Base-by-base conservation (phyloP, 2,797 vertebrate genomes). In the Neosilurus hyrtlii region DNA sequence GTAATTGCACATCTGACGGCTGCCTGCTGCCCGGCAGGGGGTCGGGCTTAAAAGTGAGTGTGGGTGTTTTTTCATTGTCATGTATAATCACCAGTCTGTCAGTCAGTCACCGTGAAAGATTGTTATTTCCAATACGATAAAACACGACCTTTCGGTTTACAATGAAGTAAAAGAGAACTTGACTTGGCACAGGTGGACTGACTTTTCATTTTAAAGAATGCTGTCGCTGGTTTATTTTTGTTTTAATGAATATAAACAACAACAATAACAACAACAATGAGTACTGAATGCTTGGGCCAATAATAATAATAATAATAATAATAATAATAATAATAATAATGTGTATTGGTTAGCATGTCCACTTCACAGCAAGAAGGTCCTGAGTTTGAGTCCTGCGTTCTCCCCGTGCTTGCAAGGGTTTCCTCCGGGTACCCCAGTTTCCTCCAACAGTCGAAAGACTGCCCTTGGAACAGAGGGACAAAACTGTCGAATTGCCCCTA, bases 1-100 rank as follows among this genome's bases (percentile, higher is more conserved):
- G 61, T 88, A 88, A 88, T 87, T 80, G 76, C 81, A 87, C 49
- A 51, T 82, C 79, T 76, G 70, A 83, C 81, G 72, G 61, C 84
- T 82, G 78, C 66, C 35, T 43, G 81, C 83, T 81, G 43, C 81
- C 63, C 82, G 63, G 81, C 76, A 79, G 83, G 72, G 66, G 79
- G 49, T 57, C 80, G 62, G 71, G 71, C 68, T 73, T 78, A 82
- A 86, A 84, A 76, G 56, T 81, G 26, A 78, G 61, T 35, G 59
- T 81, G 67, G 49, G 66, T 82, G 82, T 86, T 85, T 75, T 83
- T 85, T 82, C 82, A 83, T 54, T 80, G 66, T 61, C 82, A 81
- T n/a, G 52, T 81, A 80, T 57, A 84, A 86, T 83, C 49, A 71
- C 5, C 51, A 43, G 79, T 84, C 84, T 79, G 72, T 83, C 73